Conservation (phyloP, 2,113 vertebrate species). For the Orthonyx spaldingii region DNA sequence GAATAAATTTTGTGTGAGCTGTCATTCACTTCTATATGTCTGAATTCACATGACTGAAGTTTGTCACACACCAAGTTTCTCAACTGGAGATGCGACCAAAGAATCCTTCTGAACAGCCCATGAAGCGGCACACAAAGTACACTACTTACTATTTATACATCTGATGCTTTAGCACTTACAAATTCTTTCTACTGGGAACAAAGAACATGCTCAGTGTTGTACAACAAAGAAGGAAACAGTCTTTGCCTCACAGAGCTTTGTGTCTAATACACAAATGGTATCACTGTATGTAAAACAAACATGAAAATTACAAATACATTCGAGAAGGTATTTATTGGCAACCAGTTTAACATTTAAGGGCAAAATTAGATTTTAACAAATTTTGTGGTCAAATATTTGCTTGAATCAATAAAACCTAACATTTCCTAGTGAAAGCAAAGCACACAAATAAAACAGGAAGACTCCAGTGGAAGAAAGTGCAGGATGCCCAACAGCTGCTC, state of each 20-base stretch:
- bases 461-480: not conserved
- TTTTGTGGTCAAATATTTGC: not conserved
- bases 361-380: not conserved
- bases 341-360: not conserved
- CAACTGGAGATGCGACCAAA: not conserved
- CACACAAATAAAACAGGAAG: not conserved
- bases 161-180: not conserved
- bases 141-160: not conserved
- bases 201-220: not conserved
- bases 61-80: not conserved
- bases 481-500: not conserved
- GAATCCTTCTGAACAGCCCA: not conserved
- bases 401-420: not conserved
- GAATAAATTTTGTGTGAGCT: not conserved
- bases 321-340: not conserved
- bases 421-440: not conserved
- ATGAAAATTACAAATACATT: not conserved
- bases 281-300: not conserved
- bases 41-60: not conserved
- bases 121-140: not conserved
- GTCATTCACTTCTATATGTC: not conserved
- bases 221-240: not conserved
- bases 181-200: not conserved
- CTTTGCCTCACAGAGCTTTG: not conserved
- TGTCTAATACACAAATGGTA: not conserved